These are phyloP conservation scores for Chloropsis hardwickii DNA, from an alignment of 2,113 vertebrate genomes.

Conservation along the genomic window DNA sequence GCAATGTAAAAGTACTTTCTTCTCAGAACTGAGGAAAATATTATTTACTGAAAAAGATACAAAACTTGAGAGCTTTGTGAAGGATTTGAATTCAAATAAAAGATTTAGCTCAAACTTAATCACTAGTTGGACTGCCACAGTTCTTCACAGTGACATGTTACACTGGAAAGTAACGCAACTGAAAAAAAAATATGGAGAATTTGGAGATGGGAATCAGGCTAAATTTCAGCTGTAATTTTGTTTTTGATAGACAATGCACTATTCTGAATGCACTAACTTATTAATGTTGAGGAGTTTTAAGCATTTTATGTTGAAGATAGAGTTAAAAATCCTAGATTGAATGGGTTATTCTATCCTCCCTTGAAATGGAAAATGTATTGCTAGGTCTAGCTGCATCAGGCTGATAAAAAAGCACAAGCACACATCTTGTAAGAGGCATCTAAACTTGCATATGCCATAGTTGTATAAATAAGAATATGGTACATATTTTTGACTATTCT, in stretches of 20 bases:
- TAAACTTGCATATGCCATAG: not conserved
- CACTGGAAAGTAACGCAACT: not conserved
- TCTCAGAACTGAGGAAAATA: not conserved
- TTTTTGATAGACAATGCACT: not conserved
- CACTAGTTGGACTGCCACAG: not conserved
- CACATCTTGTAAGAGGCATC: not conserved
- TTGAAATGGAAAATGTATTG: not conserved
- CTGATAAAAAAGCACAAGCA: not conserved
- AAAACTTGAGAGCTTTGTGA: not conserved
- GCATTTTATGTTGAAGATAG: not conserved
- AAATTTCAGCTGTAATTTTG: not conserved
- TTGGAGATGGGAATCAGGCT: not conserved
- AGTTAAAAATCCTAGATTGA: not conserved
- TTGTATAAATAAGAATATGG: not conserved
- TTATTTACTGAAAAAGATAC: conserved; percentile 15
- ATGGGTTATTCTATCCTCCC: not conserved
- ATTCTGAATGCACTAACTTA: not conserved
- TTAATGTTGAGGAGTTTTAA: not conserved
- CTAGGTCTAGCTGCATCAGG: not conserved
- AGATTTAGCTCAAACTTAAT: conserved; percentile 33
- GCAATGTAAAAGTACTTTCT: not conserved
- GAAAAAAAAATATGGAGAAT: not conserved
- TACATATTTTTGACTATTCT: not conserved
- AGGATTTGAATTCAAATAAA: conserved; percentile 32
- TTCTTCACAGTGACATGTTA: not conserved